phyloP scores from a whole-genome alignment of 2,113 vertebrate species.

The Quiscalus mexicanus region DNA sequence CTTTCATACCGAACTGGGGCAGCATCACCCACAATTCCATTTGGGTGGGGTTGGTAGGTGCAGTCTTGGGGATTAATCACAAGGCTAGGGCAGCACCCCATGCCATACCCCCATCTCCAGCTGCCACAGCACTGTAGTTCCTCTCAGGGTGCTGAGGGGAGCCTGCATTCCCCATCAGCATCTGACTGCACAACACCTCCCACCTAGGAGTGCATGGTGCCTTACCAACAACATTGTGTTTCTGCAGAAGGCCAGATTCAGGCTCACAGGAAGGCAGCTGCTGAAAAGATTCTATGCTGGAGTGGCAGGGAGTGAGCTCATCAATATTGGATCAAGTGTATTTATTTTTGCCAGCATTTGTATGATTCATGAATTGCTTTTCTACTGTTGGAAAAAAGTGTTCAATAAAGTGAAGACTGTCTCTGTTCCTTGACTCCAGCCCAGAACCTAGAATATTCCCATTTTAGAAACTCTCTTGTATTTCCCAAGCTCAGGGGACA shows the following conservation, averaged over 20 bases:
- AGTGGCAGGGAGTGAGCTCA: constrained; percentile 17
- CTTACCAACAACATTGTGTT: not conserved
- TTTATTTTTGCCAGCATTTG: constrained; percentile 50
- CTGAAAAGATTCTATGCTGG: not conserved
- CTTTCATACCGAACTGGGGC: not conserved
- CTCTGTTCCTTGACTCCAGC: not conserved
- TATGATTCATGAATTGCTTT: constrained; percentile 45
- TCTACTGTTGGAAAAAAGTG: constrained; percentile 50
- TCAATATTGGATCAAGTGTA: not conserved
- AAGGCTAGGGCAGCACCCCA: not conserved
- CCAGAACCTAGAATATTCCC: constrained; percentile 24
- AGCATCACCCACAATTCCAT: not conserved
- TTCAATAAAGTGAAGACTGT: not conserved
- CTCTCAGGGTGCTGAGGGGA: not conserved
- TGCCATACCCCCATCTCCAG: not conserved
- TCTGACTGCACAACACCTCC: not conserved
- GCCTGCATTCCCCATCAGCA: accelerated
- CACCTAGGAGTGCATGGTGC: not conserved
- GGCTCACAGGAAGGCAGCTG: not conserved
- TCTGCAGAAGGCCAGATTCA: not conserved
- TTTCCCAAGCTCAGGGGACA: not conserved
- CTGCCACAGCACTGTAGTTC: accelerated
- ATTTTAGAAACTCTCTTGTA: not conserved
- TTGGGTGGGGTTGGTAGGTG: accelerated
- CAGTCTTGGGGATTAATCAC: not conserved